Evolutionary conservation across 92 coral and sea anemone species (phyloP).

Genomic region (Siderastrea siderea): DNA sequence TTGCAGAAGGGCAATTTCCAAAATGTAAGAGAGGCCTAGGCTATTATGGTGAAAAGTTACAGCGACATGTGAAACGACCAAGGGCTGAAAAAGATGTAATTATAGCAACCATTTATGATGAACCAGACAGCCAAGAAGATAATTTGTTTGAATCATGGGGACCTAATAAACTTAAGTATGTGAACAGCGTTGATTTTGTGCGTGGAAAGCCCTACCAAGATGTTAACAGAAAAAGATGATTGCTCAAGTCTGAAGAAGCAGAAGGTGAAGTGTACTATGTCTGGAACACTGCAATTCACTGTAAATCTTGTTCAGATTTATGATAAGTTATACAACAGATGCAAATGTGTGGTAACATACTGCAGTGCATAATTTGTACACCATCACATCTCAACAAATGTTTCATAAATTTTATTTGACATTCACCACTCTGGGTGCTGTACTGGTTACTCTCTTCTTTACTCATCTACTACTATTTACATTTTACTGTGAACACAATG

Average conservation of each 20-base stretch:
- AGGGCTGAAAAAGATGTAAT: slow-evolving; percentile 87
- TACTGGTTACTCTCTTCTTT: too few species aligned
- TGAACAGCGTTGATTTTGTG: slow-evolving; percentile 85
- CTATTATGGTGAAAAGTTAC: slow-evolving; percentile 92
- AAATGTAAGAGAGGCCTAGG: slow-evolving; percentile 94
- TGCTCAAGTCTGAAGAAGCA: background rate
- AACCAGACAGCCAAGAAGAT: slow-evolving; percentile 71
- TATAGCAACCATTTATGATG: slow-evolving; percentile 92
- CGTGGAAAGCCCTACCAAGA: slow-evolving; percentile 36
- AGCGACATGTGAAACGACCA: slow-evolving; percentile 81
- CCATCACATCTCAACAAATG: too few species aligned
- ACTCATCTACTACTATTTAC: too few species aligned
- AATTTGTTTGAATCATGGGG: slow-evolving; percentile 84
- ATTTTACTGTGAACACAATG: too few species aligned
- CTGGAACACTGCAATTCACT: too few species aligned
- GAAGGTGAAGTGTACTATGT: too few species aligned
- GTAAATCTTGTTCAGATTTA: too few species aligned
- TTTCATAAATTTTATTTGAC: too few species aligned
- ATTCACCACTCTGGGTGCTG: too few species aligned
- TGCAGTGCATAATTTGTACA: too few species aligned
- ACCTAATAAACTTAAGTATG: slow-evolving; percentile 84
- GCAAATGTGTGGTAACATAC: too few species aligned
- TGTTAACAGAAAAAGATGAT: background rate
- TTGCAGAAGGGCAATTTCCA: slow-evolving; percentile 93
- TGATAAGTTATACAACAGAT: too few species aligned